These are phyloP conservation scores for Odontophorus gujanensis DNA, from an alignment of 2,113 vertebrate genomes.

Conservation along the genomic window DNA sequence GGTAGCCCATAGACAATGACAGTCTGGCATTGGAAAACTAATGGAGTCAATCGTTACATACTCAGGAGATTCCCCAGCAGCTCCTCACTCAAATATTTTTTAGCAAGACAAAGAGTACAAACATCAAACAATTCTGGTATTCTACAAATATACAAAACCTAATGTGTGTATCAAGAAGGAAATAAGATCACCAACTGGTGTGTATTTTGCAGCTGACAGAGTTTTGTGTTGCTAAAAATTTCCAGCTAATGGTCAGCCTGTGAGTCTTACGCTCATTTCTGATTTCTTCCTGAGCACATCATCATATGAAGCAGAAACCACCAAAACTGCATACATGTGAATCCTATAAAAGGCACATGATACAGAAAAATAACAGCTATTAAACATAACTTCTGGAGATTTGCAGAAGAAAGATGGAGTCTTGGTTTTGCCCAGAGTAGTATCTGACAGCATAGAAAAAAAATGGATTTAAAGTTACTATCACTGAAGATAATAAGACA, in stretches of 20 bases:
- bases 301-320: neutral
- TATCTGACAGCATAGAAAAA: neutral
- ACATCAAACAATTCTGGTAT: neutral
- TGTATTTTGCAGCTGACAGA: neutral
- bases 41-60: neutral
- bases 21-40: neutral
- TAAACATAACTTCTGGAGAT: neutral
- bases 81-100: neutral
- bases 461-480: neutral
- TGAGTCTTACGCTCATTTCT: neutral
- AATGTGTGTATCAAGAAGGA: neutral
- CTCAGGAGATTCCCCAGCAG: neutral
- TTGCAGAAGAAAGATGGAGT: neutral
- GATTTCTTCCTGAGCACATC: neutral
- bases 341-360: neutral
- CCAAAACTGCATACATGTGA: neutral
- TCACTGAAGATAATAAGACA: neutral
- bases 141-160: neutral
- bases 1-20: neutral
- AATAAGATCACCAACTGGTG: neutral
- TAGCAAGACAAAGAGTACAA: slow-evolving; percentile 5
- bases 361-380: neutral
- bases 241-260: neutral
- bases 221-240: neutral
- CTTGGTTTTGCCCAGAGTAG: neutral